Percentiles rank a stretch among this genome's conserved stretches.
phyloP scores from a whole-genome alignment of 2,797 vertebrate species.

The Sylvilagus floridanus region DNA sequence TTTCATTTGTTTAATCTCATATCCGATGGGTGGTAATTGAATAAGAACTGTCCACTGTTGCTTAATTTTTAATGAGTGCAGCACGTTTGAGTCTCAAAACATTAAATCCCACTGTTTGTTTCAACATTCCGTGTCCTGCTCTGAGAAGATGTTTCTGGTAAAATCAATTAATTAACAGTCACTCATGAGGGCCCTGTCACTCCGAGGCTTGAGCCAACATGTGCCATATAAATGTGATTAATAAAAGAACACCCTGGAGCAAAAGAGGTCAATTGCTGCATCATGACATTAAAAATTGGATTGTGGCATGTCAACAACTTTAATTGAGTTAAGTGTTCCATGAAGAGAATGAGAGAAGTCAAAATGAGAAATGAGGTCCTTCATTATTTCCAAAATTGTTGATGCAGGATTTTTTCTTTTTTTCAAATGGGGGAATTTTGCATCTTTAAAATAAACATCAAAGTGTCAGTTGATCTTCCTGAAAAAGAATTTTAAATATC shows the following conservation, averaged over 20 bases:
- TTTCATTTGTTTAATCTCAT: constrained; percentile 46
- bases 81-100: constrained; percentile 47
- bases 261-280: constrained; percentile 70
- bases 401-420: constrained; percentile 29
- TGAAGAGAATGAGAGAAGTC: constrained; percentile 68
- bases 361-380: constrained; percentile 47
- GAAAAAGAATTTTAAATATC: constrained; percentile 73
- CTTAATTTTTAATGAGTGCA: constrained; percentile 63
- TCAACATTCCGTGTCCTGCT: constrained; percentile 19
- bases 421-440: constrained; percentile 52
- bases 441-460: constrained; percentile 65
- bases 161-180: constrained; percentile 78
- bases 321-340: constrained; percentile 79
- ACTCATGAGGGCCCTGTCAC: constrained; percentile 28
- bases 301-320: constrained; percentile 73
- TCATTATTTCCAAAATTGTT: constrained; percentile 71
- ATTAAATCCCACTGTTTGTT: constrained; percentile 56
- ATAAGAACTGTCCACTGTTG: constrained; percentile 15
- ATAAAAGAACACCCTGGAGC: constrained; percentile 68
- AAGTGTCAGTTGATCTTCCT: constrained; percentile 58
- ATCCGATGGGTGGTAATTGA: constrained; percentile 36
- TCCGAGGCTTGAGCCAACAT: constrained; percentile 33
- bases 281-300: constrained; percentile 74
- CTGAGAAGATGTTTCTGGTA: constrained; percentile 46
- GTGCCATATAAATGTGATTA: constrained; percentile 71